Base-by-base conservation (phyloP, 1,140 invertebrate species). In the Drosophila ogumai region DNA sequence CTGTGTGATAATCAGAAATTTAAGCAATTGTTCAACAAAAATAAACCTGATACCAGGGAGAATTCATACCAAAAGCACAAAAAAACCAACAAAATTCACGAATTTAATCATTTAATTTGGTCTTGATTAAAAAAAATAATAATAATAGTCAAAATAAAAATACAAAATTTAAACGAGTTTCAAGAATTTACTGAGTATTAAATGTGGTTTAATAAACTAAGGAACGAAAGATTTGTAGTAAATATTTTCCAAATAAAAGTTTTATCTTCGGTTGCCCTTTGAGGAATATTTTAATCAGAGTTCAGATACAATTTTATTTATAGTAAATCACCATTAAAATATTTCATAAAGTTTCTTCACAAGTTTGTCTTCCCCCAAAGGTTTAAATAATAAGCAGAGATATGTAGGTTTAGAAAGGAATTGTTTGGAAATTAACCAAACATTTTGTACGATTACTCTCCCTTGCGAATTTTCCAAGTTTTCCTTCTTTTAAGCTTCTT, bases 1-100 rank as follows among this genome's bases (percentile, higher is more conserved):
- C 52, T 38, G 22, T 38, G 52, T 38, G 34, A n/a, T 55, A 55
- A 55, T 55, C 19, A 38, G 34, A 36, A 54, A 54, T 54, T 38
- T 54, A 15, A 54, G 50, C 34, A 55, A 38, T 55, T 55, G 32
- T 25, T 25, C 4, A 22, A 4, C 2, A 50, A 50, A 36, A 55
- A 55, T 15, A 55, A 54, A 54, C 34, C 52, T 54, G 50, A 36
- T 54, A 15, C 5, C 32, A 10, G 32, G 13, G 50, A 52, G 50
- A 52, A 52, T 52, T 52, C 34, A 52, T 52, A 52, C 10, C n/a
- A 46, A 25, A 25, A 28, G 17, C 28, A 10, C 13, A 0, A 22
- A 7, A 54, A 54, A 55, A 54, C 34, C 50, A 54, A 36, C 7
- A 22, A 36, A 54, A 54, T 36, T 36, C 36, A 54, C 50, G 36